Percentiles rank a stretch among this genome's conserved stretches.
Conservation (phyloP, 2,888 invertebrate genomes). For the Yponomeuta malinellus region DNA sequence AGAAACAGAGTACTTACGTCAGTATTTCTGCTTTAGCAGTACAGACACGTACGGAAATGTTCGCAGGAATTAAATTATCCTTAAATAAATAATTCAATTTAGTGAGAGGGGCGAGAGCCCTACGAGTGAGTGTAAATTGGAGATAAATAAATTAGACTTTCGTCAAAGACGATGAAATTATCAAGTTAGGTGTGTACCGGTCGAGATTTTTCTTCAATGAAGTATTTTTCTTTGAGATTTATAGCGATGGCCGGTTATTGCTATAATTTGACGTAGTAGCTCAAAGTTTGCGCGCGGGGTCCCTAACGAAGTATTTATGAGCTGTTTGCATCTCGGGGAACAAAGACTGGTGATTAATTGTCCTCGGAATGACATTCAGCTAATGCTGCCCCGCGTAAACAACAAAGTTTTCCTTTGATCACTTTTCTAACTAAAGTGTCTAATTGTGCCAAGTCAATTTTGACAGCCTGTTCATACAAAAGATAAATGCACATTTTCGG, state of each 20-base stretch:
- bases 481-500: constrained; percentile 29
- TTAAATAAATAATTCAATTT: constrained; percentile 14
- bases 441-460: constrained; percentile 52
- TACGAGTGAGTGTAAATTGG: constrained; percentile 9
- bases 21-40: background rate
- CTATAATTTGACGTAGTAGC: background rate
- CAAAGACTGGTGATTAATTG: constrained; percentile 53
- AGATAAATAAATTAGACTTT: constrained; percentile 13
- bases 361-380: constrained; percentile 40
- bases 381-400: constrained; percentile 41
- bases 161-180: constrained; percentile 5
- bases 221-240: constrained; percentile 1
- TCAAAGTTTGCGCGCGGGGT: constrained; percentile 7
- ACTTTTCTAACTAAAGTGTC: constrained; percentile 39
- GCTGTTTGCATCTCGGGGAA: constrained; percentile 43
- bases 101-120: background rate
- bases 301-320: constrained; percentile 43
- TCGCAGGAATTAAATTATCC: constrained; percentile 1
- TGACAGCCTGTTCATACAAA: constrained; percentile 45
- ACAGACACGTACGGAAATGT: background rate
- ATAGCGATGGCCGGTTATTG: background rate
- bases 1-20: background rate
- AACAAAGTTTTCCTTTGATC: constrained; percentile 53
- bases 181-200: constrained; percentile 2
- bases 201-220: background rate